These are phyloP conservation scores for Nycticryphes semicollaris DNA, from an alignment of 2,113 vertebrate species.

Conservation along the genomic window DNA sequence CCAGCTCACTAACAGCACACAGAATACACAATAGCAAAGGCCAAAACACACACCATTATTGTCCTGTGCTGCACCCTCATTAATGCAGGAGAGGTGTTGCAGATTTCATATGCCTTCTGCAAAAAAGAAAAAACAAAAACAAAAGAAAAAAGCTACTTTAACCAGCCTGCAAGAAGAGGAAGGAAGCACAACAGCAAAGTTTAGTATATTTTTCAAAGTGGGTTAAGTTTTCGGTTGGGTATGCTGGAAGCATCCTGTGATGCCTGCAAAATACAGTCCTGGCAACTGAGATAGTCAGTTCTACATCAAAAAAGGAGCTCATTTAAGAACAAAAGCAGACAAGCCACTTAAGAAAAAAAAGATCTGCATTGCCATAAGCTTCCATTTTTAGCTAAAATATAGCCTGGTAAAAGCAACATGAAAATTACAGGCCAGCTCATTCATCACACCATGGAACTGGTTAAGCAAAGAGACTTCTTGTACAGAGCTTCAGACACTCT, in stretches of 20 bases:
- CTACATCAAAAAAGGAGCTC: background rate
- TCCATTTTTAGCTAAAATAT: conserved; percentile 52
- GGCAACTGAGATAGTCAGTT: background rate
- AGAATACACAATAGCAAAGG: conserved; percentile 20
- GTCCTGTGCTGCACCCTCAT: conserved; percentile 51
- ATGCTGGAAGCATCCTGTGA: background rate
- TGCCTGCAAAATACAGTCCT: background rate
- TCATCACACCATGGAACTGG: background rate
- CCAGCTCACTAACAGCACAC: conserved; percentile 17
- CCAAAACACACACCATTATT: conserved; percentile 31
- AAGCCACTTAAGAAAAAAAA: background rate
- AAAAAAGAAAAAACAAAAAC: conserved; percentile 35
- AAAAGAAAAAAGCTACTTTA: conserved; percentile 34
- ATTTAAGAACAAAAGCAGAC: conserved; percentile 10
- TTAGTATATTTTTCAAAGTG: background rate
- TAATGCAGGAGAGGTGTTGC: conserved; percentile 47
- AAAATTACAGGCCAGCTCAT: conserved; percentile 34
- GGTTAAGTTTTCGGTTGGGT: background rate
- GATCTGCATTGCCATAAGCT: conserved; percentile 7
- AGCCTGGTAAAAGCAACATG: conserved; percentile 28
- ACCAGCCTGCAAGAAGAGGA: conserved; percentile 21
- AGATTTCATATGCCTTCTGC: conserved; percentile 49
- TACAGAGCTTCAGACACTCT: background rate
- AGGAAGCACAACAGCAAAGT: conserved; percentile 1
- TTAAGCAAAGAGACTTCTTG: background rate